phyloP scores from a whole-genome alignment of 2,113 vertebrate species.

The Electrona antarctica region DNA sequence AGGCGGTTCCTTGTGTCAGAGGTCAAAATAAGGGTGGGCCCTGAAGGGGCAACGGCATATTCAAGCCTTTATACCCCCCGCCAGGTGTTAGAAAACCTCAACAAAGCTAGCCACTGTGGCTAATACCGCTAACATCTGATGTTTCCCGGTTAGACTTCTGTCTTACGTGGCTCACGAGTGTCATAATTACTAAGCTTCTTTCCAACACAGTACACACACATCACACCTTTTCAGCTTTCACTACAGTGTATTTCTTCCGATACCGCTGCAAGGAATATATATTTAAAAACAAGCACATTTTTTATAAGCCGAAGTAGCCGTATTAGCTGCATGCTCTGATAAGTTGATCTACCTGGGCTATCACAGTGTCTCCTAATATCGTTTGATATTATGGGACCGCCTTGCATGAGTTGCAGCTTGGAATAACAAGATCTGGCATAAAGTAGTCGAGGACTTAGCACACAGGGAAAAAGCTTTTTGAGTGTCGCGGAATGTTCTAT shows the following conservation, averaged over 20 bases:
- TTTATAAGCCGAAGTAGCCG: conserved; percentile 62
- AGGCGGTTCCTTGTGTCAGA: conserved; percentile 56
- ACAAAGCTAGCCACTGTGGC: conserved; percentile 57
- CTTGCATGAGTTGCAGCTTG: conserved; percentile 66
- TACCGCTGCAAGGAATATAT: conserved; percentile 64
- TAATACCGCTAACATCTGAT: conserved; percentile 69
- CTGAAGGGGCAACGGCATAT: conserved; percentile 62
- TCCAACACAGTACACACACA: conserved; percentile 29
- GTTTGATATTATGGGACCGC: conserved; percentile 34
- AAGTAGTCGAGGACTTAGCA: conserved; percentile 37
- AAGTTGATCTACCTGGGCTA: conserved; percentile 61
- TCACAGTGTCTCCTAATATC: conserved; percentile 68
- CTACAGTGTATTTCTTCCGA: conserved; percentile 62
- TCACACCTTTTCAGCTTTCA: conserved; percentile 60
- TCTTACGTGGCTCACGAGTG: conserved; percentile 60
- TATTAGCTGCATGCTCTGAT: conserved; percentile 73
- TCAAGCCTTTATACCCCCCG: conserved; percentile 70
- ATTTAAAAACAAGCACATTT: conserved; percentile 59
- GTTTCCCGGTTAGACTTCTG: conserved; percentile 55
- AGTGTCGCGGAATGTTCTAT: conserved; percentile 47
- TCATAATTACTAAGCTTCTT: conserved; percentile 59
- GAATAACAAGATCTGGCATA: conserved; percentile 54
- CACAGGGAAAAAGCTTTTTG: conserved; percentile 33
- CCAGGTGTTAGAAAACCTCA: conserved; percentile 58
- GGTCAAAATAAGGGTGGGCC: conserved; percentile 54